Conservation (phyloP, 2,888 invertebrate genomes). For the Mythimna loreyi region DNA sequence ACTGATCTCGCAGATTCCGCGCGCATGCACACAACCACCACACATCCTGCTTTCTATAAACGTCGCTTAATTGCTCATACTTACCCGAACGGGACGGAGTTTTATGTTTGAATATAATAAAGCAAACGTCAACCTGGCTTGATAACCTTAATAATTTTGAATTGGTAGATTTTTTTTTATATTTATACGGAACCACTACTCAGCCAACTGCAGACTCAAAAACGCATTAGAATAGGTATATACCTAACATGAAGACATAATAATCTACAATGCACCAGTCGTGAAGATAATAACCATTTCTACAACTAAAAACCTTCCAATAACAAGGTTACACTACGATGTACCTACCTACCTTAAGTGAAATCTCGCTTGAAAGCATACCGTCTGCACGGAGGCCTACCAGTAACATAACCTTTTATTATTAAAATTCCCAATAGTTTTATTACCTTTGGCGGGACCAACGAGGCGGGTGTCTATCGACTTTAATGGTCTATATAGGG, state of each 20-base stretch:
- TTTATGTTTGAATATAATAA: conserved; percentile 17
- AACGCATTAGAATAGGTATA: conserved; percentile 10
- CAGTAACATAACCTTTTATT: conserved; percentile 57
- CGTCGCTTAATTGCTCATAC: conserved; percentile 47
- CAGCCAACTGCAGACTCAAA: not conserved
- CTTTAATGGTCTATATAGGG: conserved; percentile 71
- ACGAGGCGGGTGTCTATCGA: conserved; percentile 65
- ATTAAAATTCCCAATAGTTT: conserved; percentile 72
- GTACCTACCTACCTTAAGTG: conserved; percentile 32
- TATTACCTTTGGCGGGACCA: conserved; percentile 62
- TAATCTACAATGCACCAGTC: conserved; percentile 5
- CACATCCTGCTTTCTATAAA: conserved; percentile 63
- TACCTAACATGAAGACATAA: conserved; percentile 8
- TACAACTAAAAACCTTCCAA: conserved; percentile 44
- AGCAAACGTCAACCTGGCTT: not conserved
- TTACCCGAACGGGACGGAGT: conserved; percentile 8
- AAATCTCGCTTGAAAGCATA: conserved; percentile 58
- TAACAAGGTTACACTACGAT: conserved; percentile 48
- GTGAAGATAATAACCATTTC: conserved; percentile 30
- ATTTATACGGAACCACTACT: too few relatives aligned
- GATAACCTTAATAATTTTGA: not conserved
- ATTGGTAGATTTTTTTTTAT: not conserved
- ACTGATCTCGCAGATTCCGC: conserved; percentile 61
- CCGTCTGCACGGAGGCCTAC: conserved; percentile 39
- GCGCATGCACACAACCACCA: conserved; percentile 50